A percentile compares a stretch with the other conserved stretches of the same genome.
Conservation (phyloP, 2,888 invertebrate species). For the Aspidiotus rigidus region DNA sequence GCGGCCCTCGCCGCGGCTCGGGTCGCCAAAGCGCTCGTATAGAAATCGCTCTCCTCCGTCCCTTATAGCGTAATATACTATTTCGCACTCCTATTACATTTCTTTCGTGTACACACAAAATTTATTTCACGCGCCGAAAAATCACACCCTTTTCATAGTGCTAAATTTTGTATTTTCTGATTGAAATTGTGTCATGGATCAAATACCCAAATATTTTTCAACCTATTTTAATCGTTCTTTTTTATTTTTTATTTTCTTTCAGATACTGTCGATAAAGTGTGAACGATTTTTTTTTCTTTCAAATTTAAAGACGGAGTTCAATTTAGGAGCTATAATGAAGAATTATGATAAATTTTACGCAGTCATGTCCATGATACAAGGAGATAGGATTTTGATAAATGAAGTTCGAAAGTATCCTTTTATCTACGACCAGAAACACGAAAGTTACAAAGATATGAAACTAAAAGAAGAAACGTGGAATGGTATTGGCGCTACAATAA, state of each 20-base stretch:
- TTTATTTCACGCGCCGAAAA: too few species aligned
- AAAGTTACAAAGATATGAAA: constrained; percentile 32
- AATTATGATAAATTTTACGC: constrained; percentile 34
- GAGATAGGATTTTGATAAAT: constrained; percentile 30
- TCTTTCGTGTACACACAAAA: too few species aligned
- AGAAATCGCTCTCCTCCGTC: too few species aligned
- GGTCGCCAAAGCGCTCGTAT: too few species aligned
- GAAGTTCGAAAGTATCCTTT: constrained; percentile 32
- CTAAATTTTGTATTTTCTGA: too few species aligned
- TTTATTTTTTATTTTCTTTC: neutral
- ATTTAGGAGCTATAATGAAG: constrained; percentile 22
- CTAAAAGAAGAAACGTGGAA: constrained; percentile 31
- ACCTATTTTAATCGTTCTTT: too few species aligned
- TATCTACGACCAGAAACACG: constrained; percentile 32
- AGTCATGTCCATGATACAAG: constrained; percentile 34
- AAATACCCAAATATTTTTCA: too few species aligned
- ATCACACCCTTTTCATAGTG: too few species aligned
- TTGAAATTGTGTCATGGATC: too few species aligned
- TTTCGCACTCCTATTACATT: too few species aligned
- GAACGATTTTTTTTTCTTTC: neutral
- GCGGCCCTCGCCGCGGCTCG: too few species aligned
- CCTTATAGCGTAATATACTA: too few species aligned
- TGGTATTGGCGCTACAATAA: constrained; percentile 24
- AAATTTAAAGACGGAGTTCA: neutral
- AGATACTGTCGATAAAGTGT: neutral